Evolutionary conservation across 2,888 invertebrate genomes (phyloP), one percentile per base, ranked within the genome.

Genomic region (Cantharis rufa): DNA sequence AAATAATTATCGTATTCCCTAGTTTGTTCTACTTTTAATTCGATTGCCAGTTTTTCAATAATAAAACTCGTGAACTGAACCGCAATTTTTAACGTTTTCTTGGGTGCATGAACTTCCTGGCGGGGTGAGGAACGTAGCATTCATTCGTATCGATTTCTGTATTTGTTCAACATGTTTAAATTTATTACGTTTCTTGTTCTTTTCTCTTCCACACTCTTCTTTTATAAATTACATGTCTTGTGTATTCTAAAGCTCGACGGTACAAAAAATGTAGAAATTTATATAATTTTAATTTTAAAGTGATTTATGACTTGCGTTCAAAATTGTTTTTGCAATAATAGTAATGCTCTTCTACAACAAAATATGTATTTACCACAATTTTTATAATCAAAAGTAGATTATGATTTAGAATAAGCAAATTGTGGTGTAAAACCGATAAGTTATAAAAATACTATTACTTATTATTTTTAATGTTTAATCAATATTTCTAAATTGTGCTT

Each of bases 61-160:
- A 64, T 24, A 24, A 66, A 24, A 18, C 21, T 18, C 24, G 64
- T 18, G 24, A 24, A 66, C 15, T 66, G 18, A 66, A 66, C 64
- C 64, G 18, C 24, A 66, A 66, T 66, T 21, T 78, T 75, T 75
- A 75, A 75, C 70, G 72, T 75, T 75, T 72, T 72, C 70, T 72
- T 78, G 75, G 78, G 75, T 75, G 75, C 75, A 75, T 21, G 64
- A 66, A 66, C 64, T 24, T 66, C 64, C 24, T 66, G 24, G 24
- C 64, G 75, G 75, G 72, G 75, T 62, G 78, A 72, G 80, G 81
- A 79, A 66, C 68, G 78, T 79, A 77, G 77, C 82, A 84, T 83
- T 83, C 85, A 84, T 84, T 85, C 83, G 82, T 85, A 85, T 85
- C 85, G 85, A 85, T 84, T 81, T 83, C 83, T 85, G 83, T 84